A percentile compares a stretch with the other conserved stretches of the same genome.
Evolutionary conservation across 1,140 invertebrate genomes (phyloP).

Genomic region (Aphaenogaster rudis): DNA sequence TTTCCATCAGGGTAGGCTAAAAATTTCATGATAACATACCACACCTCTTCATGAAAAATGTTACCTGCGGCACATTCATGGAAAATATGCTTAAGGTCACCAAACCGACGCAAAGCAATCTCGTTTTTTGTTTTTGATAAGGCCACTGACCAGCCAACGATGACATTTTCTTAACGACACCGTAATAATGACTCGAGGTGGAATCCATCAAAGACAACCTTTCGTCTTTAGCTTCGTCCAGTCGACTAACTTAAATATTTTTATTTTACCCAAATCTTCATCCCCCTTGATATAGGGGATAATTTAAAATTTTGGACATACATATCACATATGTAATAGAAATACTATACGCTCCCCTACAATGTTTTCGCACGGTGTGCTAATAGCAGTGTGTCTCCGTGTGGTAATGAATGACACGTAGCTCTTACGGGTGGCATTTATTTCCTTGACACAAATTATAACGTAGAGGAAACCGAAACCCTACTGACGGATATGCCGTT

Average conservation of each 20-base stretch:
- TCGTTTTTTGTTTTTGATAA: constrained; percentile 9
- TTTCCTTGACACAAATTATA: constrained; percentile 34
- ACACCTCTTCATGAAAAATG: not conserved
- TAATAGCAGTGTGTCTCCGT: not conserved
- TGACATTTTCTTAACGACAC: constrained; percentile 6
- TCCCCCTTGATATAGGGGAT: too few relatives aligned
- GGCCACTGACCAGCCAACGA: constrained; percentile 45
- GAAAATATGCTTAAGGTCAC: constrained; percentile 21
- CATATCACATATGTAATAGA: not conserved
- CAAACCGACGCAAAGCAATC: not conserved
- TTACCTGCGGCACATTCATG: constrained; percentile 24
- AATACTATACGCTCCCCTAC: too few relatives aligned
- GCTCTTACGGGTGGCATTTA: not conserved
- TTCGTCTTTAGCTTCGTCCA: too few relatives aligned
- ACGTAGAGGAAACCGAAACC: not conserved
- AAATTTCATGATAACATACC: not conserved
- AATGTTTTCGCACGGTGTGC: too few relatives aligned
- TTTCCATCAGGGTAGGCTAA: not conserved
- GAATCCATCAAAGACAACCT: too few relatives aligned
- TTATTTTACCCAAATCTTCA: too few relatives aligned
- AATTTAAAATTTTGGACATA: not conserved
- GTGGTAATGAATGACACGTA: not conserved
- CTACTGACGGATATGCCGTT: not conserved
- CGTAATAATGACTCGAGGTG: constrained; percentile 8
- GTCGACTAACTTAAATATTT: too few relatives aligned